phyloP scores from a whole-genome alignment of 2,888 invertebrate species.

The Euzetes globulus region DNA sequence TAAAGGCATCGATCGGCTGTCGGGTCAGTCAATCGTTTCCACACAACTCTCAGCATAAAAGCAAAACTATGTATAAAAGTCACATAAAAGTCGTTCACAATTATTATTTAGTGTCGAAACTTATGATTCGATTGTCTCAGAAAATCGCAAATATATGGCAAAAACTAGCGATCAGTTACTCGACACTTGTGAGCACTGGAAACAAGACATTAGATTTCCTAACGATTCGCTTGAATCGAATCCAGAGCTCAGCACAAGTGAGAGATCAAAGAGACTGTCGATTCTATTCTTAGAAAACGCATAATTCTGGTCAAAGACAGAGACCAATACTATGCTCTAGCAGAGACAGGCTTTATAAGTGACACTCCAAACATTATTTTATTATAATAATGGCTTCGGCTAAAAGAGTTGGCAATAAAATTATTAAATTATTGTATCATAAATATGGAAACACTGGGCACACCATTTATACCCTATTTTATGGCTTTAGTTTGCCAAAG shows the following conservation, averaged over 20 bases:
- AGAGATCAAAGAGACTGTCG: too few species aligned
- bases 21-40: neutral
- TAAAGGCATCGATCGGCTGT: neutral
- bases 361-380: neutral
- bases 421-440: neutral
- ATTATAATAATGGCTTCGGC: neutral
- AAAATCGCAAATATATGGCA: neutral
- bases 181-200: too few species aligned
- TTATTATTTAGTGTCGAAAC: constrained; percentile 8
- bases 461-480: neutral
- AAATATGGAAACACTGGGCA: neutral
- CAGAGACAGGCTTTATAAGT: too few species aligned
- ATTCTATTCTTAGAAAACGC: too few species aligned
- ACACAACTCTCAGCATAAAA: neutral
- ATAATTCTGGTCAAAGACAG: too few species aligned
- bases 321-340: too few species aligned
- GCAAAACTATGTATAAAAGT: constrained; percentile 12
- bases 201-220: too few species aligned
- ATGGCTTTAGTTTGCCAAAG: neutral
- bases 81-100: constrained; percentile 1
- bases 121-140: neutral
- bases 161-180: neutral
- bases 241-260: too few species aligned
- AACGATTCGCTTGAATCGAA: too few species aligned
- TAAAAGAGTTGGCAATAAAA: neutral